These are phyloP conservation scores for Megathymus violae DNA, from an alignment of 1,140 invertebrate species.

Conservation along the genomic window DNA sequence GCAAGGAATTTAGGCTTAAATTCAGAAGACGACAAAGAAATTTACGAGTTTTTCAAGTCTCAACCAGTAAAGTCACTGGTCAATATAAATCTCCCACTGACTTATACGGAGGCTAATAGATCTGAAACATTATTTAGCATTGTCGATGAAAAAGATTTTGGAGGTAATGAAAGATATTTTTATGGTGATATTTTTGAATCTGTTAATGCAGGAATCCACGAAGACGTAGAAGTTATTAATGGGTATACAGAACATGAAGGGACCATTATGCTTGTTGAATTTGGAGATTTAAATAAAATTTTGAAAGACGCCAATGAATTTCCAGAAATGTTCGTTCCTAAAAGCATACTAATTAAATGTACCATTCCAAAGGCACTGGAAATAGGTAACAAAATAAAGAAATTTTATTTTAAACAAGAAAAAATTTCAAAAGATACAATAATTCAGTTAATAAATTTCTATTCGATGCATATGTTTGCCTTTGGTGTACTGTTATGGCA, in stretches of 20 bases:
- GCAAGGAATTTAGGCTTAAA: constrained; percentile 49
- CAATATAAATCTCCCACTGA: constrained; percentile 26
- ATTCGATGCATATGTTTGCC: constrained; percentile 36
- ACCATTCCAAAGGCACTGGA: constrained; percentile 40
- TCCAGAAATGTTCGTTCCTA: constrained; percentile 49
- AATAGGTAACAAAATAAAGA: constrained; percentile 48
- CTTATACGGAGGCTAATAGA: constrained; percentile 27
- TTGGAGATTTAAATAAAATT: constrained; percentile 11
- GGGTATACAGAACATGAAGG: constrained; percentile 57
- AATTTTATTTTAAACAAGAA: constrained; percentile 47
- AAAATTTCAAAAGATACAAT: constrained; percentile 30
- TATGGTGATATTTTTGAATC: constrained; percentile 38
- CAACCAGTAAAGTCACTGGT: constrained; percentile 42
- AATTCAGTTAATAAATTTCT: constrained; percentile 37
- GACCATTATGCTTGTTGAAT: constrained; percentile 34
- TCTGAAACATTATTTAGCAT: constrained; percentile 35
- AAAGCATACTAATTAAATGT: constrained; percentile 29
- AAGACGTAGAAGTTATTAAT: constrained; percentile 57
- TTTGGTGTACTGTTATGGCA: constrained; percentile 39
- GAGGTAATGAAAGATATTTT: constrained; percentile 47
- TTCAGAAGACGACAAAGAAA: constrained; percentile 41
- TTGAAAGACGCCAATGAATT: constrained; percentile 43
- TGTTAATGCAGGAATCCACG: constrained; percentile 47
- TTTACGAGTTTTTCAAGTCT: constrained; percentile 47
- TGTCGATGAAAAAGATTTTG: constrained; percentile 51